Conservation (phyloP, 2,888 invertebrate species). For the Hemicrepidius hirtus region DNA sequence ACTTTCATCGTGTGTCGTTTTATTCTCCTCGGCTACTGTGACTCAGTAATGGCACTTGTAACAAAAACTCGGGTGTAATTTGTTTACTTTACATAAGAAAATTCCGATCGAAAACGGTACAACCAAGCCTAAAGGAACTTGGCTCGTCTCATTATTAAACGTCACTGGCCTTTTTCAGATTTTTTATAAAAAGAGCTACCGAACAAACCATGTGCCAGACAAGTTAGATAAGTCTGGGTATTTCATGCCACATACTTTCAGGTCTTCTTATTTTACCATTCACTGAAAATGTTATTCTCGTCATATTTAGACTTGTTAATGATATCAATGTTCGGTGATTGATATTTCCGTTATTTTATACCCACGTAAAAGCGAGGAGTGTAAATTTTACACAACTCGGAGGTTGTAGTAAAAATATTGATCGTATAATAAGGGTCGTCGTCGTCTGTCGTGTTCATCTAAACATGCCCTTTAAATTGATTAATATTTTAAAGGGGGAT, state of each 20-base stretch:
- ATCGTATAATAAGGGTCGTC: not conserved
- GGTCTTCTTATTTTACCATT: not conserved
- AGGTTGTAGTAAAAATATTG: conserved; percentile 18
- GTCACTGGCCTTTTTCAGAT: conserved; percentile 19
- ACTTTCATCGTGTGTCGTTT: conserved; percentile 33
- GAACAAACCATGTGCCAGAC: conserved; percentile 34
- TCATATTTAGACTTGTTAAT: not conserved
- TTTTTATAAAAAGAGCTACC: conserved; percentile 16
- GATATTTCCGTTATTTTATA: conserved; percentile 10
- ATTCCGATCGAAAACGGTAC: too few relatives aligned
- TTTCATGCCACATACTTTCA: not conserved
- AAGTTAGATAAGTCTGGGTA: conserved; percentile 13
- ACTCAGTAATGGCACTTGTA: conserved; percentile 25
- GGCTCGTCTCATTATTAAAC: not conserved
- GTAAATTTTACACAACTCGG: too few relatives aligned
- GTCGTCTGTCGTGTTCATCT: not conserved
- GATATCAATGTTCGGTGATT: not conserved
- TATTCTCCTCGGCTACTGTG: conserved; percentile 35
- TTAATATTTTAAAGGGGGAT: not conserved
- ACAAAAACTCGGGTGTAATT: not conserved
- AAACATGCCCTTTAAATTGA: not conserved
- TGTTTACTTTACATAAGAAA: not conserved
- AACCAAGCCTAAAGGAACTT: not conserved
- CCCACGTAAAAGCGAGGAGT: not conserved
- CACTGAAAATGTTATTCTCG: too few relatives aligned